Base-by-base conservation (phyloP, 1,140 invertebrate genomes). In the Trachymyrmex septentrionalis region DNA sequence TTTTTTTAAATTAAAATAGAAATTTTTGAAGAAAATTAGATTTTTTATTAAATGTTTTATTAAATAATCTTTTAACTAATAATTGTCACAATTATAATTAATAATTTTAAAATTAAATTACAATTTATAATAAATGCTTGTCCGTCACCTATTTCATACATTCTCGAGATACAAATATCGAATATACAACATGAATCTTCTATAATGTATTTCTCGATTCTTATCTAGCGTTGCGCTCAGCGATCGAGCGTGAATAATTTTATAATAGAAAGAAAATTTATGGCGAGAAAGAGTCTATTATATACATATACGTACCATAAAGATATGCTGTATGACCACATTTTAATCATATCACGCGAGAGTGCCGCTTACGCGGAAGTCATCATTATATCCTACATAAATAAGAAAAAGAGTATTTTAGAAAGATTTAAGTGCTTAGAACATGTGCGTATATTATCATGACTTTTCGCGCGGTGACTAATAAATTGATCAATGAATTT, bases 241-340 rank as follows among this genome's bases (percentile, higher is more conserved):
- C 55, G 80, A 14, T 63, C 90, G 88, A 92, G 91, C 88, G 91
- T 91, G 89, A 90, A 93, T 94, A 95, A 94, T 94, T 95, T 95
- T 94, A 88, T 94, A 94, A 92, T 94, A 94, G 92, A 89, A 71
- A 69, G n/a, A 69, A 69, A 69, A 87, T 86, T 91, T 87, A 86
- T 30, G 61, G 50, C 63, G 90, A 91, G 76, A 89, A 53, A 92
- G 76, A 89, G 38, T 92, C 89, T 86, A 87, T 84, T 80, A 89
- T 86, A 88, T 67, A 85, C 6, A 44, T 44, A 44, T 44, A n/a
- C n/a, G n/a, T n/a, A 44, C 3, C 38, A 44, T 91, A 87, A 55
- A 86, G 61, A 82, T 82, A 73, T 76, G 55, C 86, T 72, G 80
- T 82, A 87, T 66, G 89, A 91, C 89, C 90, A 44, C 38, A 91